A percentile compares a stretch with the other conserved stretches of the same genome.
Evolutionary conservation across 2,888 invertebrate species (phyloP).

Genomic region (Scaeva pyrastri): DNA sequence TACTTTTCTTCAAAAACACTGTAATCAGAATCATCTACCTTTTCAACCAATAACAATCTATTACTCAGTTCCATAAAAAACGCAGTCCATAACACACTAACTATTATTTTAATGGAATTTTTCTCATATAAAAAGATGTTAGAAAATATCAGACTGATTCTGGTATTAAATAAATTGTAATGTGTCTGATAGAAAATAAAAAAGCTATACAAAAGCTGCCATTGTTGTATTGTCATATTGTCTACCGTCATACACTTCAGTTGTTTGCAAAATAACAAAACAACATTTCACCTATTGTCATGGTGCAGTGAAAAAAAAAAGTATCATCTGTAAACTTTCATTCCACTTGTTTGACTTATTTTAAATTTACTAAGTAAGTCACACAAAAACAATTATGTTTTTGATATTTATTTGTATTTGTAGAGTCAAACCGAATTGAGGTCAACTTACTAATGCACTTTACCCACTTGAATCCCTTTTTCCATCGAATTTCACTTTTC

Average conservation of each 20-base stretch:
- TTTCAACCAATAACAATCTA: too few relatives aligned
- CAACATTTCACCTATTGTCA: conserved; percentile 46
- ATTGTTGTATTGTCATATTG: conserved; percentile 8
- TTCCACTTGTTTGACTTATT: conserved; percentile 13
- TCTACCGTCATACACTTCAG: neutral
- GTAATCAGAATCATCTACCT: neutral
- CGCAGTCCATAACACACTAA: too few relatives aligned
- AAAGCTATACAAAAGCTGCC: neutral
- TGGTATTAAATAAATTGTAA: conserved; percentile 4
- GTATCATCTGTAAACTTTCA: neutral
- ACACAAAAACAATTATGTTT: neutral
- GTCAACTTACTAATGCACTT: conserved; percentile 27
- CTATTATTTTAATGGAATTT: too few relatives aligned
- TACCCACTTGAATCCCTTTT: neutral
- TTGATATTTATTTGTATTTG: too few relatives aligned
- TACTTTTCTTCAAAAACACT: too few relatives aligned
- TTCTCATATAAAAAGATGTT: too few relatives aligned
- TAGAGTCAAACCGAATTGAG: conserved; percentile 15
- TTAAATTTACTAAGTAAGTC: neutral
- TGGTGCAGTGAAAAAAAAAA: neutral
- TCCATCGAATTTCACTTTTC: neutral
- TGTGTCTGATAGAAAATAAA: neutral
- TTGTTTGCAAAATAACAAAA: conserved; percentile 33
- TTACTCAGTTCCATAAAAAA: too few relatives aligned
- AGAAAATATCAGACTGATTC: neutral